Base-by-base conservation (phyloP, 2,797 vertebrate genomes). In the Coranthus polyacanthus region DNA sequence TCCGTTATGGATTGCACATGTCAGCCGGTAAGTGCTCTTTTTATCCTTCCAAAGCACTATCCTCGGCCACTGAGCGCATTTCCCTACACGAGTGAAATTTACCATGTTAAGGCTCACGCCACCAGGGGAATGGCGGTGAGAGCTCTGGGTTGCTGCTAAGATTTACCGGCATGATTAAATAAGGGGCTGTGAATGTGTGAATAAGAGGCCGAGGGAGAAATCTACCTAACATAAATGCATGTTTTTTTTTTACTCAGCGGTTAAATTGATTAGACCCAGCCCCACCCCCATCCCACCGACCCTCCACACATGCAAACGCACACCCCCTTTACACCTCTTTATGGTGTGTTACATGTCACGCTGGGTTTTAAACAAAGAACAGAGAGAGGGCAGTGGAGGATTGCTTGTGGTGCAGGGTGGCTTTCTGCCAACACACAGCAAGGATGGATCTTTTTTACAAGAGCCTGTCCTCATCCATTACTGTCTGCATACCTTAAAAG, bases 141-240 rank as follows among this genome's bases (percentile, higher is more conserved):
- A 85, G 83, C 82, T 67, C 78, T 62, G 78, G 67, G 73, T 72
- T 58, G 78, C 81, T 5, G 49, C 76, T 72, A 55, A 91, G 84
- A 94, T 94, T 92, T 91, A 92, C 86, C 60, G 61, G 66, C 64
- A 85, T 92, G 93, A 94, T 94, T 93, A 93, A 93, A 92, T 89
- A 87, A 90, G 80, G 83, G 78, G 65, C 68, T 85, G 79, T 70
- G 73, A n/a, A n/a, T n/a, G 84, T 88, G 85, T 90, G 90, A 91
- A 86, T 79, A 90, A 92, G 80, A 88, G 85, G 83, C 84, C 84
- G 72, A 41, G 77, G 75, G 86, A 88, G 78, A 82, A 88, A 88
- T 92, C 83, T 78, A 74, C 45, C 68, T 72, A 83, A 86, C 75
- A 70, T 72, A 89, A 88, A 81, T 38, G 60, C 57, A 63, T 79